Base-by-base conservation (phyloP, 2,113 vertebrate species). In the Sapayoa aenigma region DNA sequence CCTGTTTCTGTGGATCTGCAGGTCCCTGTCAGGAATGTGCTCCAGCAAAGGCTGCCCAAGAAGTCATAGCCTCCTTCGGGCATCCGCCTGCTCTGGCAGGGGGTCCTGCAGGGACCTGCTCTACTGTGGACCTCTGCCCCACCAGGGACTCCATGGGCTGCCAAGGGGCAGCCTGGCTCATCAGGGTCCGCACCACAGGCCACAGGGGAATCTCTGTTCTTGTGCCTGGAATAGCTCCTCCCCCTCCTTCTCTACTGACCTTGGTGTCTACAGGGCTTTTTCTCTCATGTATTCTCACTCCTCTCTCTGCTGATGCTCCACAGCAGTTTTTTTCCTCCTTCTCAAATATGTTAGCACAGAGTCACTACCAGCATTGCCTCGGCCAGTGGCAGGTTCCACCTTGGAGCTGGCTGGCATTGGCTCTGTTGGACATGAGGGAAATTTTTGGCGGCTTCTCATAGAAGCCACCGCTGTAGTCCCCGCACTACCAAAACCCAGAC, bases 371-470 rank as follows among this genome's bases (percentile, higher is more conserved):
- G 11, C 10, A 25, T 30, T 53, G 0, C 33, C 46, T 46, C 47
- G 30, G 35, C 42, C 22, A 66, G 59, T 35, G 1, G 0, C 11
- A 63, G 1, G 2, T 60, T 62, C n/a, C 14, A 14, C 23, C 39
- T 47, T 83, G 62, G 30, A 68, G 25, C 16, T 2, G 5, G 30
- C 42, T 87, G 69, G 10, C 28, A 41, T 47, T 68, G 14, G 24
- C 30, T 55, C 24, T 60, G 47, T 47, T 9, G 6, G 39, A 62
- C 11, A 35, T 1, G 4, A 41, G 20, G 4, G 47, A 69, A 47
- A 17, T 62, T 68, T 62, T 47, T 68, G 63, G 25, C 47, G 76
- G 25, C 41, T 55, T 69, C 55, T 69, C 59, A 42, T 5, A 55
- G 41, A 69, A 47, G 11, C 21, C 17, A 22, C 21, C 7, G 25